Evolutionary conservation across 2,113 vertebrate genomes (phyloP).

Genomic region (Sander lucioperca): DNA sequence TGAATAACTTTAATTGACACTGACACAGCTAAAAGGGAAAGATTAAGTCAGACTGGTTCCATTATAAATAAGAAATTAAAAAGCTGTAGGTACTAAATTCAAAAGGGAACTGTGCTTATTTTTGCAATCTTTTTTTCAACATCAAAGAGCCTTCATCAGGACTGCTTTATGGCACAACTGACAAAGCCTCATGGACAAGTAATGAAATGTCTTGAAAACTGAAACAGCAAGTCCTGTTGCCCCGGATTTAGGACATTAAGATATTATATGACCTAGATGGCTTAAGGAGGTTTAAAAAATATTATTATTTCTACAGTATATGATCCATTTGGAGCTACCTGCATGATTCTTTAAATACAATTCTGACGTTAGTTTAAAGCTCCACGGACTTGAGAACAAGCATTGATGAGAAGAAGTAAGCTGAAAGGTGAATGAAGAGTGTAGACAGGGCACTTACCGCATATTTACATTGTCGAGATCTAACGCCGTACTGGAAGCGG

Average conservation of each 20-base stretch:
- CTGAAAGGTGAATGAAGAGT: neutral
- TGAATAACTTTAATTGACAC: conserved; percentile 2
- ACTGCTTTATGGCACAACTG: neutral
- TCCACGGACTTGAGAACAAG: neutral
- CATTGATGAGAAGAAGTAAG: neutral
- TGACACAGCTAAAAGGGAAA: neutral
- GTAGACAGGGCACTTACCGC: conserved; percentile 85
- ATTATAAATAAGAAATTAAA: neutral
- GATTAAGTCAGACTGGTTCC: neutral
- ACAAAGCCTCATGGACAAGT: neutral
- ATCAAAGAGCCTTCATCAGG: neutral
- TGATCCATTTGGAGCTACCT: too few species aligned
- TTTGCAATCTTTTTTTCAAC: neutral
- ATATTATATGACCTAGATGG: neutral
- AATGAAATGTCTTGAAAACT: neutral
- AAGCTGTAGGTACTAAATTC: neutral
- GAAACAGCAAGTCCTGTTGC: too few species aligned
- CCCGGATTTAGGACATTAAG: too few species aligned
- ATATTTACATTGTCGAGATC: conserved; percentile 99
- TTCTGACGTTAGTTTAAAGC: too few species aligned
- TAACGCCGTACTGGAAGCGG: conserved; percentile 97
- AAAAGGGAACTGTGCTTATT: neutral
- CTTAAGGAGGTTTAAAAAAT: neutral
- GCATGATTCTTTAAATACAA: too few species aligned
- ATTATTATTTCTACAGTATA: neutral